phyloP scores from a whole-genome alignment of 2,888 invertebrate genomes.

The Falcaria lacertinaria region DNA sequence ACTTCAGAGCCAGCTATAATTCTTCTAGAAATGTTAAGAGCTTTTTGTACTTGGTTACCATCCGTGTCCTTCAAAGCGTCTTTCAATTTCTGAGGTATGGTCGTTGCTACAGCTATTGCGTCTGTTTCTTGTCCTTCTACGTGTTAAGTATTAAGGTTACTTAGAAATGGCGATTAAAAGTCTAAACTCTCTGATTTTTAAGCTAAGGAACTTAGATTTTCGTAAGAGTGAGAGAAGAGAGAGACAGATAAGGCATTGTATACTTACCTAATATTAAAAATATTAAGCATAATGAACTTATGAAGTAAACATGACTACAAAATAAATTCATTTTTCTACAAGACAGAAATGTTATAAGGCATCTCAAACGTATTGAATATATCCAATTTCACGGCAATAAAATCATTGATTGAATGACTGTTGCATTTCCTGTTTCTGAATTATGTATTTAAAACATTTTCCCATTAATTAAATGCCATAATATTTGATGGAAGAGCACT shows the following conservation, averaged over 20 bases:
- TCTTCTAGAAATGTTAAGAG: slow-evolving; percentile 46
- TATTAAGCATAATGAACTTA: slow-evolving; percentile 6
- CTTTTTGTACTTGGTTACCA: slow-evolving; percentile 23
- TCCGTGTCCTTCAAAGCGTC: slow-evolving; percentile 38
- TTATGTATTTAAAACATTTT: no score
- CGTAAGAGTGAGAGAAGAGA: no score
- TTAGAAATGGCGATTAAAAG: no score
- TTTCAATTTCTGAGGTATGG: slow-evolving; percentile 34
- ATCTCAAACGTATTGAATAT: neutral
- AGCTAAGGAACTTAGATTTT: no score
- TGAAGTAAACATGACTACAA: slow-evolving; percentile 12
- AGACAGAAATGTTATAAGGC: neutral
- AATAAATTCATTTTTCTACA: slow-evolving; percentile 15
- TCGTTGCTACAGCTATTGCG: slow-evolving; percentile 35
- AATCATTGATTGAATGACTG: neutral
- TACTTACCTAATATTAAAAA: neutral
- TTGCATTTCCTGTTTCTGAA: neutral
- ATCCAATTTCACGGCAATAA: slow-evolving; percentile 26
- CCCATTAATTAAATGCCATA: no score
- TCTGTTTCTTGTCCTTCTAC: slow-evolving; percentile 24
- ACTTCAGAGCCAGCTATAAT: slow-evolving; percentile 44
- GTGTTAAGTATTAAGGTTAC: neutral
- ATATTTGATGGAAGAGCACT: no score
- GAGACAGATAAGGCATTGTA: neutral
- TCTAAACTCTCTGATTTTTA: no score